Conservation (phyloP, 2,113 vertebrate species). For the Pelvicachromis taeniatus region DNA sequence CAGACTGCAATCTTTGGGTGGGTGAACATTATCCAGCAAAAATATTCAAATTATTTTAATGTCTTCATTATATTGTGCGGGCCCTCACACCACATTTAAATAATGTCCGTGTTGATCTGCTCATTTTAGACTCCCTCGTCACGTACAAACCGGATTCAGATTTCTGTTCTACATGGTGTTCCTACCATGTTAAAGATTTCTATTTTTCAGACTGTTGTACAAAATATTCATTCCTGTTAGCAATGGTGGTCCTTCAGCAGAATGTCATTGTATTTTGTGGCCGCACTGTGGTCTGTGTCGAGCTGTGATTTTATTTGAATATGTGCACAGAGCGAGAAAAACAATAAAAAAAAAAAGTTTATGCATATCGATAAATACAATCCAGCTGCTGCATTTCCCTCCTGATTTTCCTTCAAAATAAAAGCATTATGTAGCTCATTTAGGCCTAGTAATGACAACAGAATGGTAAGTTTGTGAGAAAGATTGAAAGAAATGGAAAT, state of each 20-base stretch:
- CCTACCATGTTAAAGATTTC: not conserved
- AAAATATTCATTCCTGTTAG: not conserved
- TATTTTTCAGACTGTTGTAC: not conserved
- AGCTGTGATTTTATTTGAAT: slow-evolving; percentile 13
- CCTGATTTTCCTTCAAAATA: not conserved
- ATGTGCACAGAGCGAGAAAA: not conserved
- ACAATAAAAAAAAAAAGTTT: not conserved
- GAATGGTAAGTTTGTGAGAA: not conserved
- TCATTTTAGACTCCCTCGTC: not conserved
- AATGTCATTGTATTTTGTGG: slow-evolving; percentile 3
- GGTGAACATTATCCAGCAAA: not conserved
- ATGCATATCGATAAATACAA: not conserved
- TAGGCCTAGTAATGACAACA: not conserved
- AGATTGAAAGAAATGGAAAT: not conserved
- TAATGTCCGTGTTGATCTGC: too few species aligned
- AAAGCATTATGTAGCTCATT: not conserved
- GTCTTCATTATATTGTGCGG: not conserved
- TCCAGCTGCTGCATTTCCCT: not conserved
- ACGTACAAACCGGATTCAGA: not conserved
- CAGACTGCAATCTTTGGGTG: not conserved
- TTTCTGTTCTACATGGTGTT: not conserved
- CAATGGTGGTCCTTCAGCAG: not conserved
- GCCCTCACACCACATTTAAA: not conserved
- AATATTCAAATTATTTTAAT: not conserved
- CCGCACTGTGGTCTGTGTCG: not conserved